These are phyloP conservation scores for Trematocara nigrifrons DNA, from an alignment of 2,113 vertebrate genomes.

Conservation along the genomic window DNA sequence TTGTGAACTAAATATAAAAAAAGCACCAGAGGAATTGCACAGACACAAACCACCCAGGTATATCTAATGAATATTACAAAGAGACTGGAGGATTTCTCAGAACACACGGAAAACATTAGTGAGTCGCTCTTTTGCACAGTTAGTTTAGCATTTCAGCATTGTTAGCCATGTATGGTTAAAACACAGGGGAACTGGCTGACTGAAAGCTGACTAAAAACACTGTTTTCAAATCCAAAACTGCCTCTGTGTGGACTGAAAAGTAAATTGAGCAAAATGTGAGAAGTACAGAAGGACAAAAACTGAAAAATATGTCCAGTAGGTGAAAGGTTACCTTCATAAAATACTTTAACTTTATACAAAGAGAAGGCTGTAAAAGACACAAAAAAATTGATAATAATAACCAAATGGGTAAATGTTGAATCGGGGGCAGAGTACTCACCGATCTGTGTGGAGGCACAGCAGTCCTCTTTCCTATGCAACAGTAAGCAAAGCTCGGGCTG, in stretches of 20 bases:
- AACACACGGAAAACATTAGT: background rate
- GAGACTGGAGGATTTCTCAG: background rate
- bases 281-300: background rate
- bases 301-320: background rate
- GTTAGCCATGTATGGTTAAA: constrained; percentile 45
- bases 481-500: constrained; percentile 28
- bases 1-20: constrained; percentile 53
- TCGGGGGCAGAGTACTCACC: constrained; percentile 54
- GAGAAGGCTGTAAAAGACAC: background rate
- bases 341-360: background rate
- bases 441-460: constrained; percentile 36
- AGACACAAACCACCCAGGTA: background rate
- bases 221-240: constrained; percentile 3
- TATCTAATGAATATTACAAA: background rate
- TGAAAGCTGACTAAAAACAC: background rate
- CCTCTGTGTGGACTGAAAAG: background rate
- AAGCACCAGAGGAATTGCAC: constrained; percentile 11
- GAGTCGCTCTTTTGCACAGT: background rate
- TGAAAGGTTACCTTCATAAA: constrained; percentile 19
- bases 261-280: background rate
- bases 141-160: constrained; percentile 14
- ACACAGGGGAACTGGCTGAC: background rate
- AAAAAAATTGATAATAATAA: background rate
- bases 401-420: background rate
- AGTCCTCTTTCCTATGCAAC: constrained; percentile 13